These are phyloP conservation scores for Eilema depressum DNA, from an alignment of 2,888 invertebrate species.

Conservation along the genomic window DNA sequence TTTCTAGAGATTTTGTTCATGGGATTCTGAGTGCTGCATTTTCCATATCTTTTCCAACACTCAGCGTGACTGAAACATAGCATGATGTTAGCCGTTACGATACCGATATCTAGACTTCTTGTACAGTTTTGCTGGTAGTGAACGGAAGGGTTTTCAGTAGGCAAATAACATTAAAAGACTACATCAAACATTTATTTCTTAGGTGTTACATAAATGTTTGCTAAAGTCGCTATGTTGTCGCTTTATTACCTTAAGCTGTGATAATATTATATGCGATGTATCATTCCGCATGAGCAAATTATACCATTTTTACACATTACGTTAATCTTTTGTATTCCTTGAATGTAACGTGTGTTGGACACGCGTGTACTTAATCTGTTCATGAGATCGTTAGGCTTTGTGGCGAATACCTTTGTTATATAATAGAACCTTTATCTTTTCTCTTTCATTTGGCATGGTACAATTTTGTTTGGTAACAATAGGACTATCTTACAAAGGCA, in stretches of 20 bases:
- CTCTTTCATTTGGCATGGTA: not conserved
- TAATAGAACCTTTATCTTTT: not conserved
- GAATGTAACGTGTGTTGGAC: not conserved
- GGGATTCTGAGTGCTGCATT: not conserved
- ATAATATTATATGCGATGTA: not conserved
- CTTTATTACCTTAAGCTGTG: not conserved
- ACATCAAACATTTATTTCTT: too few species aligned
- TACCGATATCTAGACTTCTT: too few species aligned
- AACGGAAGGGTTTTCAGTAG: not conserved
- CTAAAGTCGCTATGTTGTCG: not conserved
- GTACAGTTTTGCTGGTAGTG: too few species aligned
- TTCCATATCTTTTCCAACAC: too few species aligned
- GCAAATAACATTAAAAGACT: not conserved
- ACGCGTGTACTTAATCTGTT: constrained; percentile 1
- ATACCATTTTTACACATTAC: constrained; percentile 9
- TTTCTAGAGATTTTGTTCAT: not conserved
- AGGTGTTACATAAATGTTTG: not conserved
- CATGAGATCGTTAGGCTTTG: not conserved
- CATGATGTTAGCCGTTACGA: too few species aligned
- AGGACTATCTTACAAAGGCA: not conserved
- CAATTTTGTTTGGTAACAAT: not conserved
- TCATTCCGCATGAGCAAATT: not conserved
- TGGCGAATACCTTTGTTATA: not conserved
- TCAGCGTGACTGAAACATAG: too few species aligned
- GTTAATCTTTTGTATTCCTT: constrained; percentile 1